Conservation (phyloP, 2,113 vertebrate genomes). For the Peromyscus polionotus region DNA sequence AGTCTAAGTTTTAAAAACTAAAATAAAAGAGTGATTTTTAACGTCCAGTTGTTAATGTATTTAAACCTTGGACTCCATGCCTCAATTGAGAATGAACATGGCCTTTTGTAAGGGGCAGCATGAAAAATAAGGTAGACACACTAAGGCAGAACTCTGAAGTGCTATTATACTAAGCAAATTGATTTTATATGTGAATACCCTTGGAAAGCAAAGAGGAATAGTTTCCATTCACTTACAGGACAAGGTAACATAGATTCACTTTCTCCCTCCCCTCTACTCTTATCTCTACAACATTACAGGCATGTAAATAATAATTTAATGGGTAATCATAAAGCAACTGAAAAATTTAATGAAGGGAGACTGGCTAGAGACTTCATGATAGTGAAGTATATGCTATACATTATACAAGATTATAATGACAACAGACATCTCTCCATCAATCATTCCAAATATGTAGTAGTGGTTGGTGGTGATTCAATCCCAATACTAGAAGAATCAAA, state of each 20-base stretch:
- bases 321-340: neutral
- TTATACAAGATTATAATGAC: neutral
- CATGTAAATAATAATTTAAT: neutral
- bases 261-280: neutral
- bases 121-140: neutral
- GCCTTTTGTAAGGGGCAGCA: neutral
- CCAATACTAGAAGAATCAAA: neutral
- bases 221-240: constrained; percentile 7
- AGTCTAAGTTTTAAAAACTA: neutral
- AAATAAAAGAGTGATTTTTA: neutral
- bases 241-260: neutral
- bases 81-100: neutral
- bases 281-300: neutral
- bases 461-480: neutral
- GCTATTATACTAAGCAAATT: neutral
- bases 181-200: neutral
- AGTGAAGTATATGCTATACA: neutral
- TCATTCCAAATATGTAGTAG: neutral
- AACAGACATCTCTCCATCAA: neutral
- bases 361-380: neutral
- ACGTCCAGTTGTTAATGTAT: neutral
- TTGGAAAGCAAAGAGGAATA: neutral
- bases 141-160: constrained; percentile 20
- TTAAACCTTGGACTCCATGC: neutral
- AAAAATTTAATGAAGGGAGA: neutral